Evolutionary conservation across 2,113 vertebrate species (phyloP), one percentile per base, ranked within the genome.

Genomic region (Larimichthys polyactis): DNA sequence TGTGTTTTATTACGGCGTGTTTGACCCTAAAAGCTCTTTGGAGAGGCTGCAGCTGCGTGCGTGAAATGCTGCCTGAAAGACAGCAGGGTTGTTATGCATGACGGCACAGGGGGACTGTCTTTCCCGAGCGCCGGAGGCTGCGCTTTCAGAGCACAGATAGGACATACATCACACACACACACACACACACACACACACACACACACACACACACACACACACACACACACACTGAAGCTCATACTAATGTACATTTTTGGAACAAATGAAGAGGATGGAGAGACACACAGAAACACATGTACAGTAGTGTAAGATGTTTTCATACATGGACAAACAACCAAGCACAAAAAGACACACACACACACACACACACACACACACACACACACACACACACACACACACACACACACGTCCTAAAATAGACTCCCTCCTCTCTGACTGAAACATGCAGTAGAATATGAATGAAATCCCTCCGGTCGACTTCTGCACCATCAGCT

Each of bases 401-500:
- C 44, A 5, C 49, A 4, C 1, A n/a, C 27, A 27, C 27, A 27
- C 27, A 27, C 27, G 2, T 59, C 44, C 17, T 76, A 20, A 86
- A 74, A 77, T 55, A 60, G 19, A 40, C n/a, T 11, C 7, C 17
- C 59, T 69, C 11, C 48, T 60, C 19, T 60, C 70, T 27, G 20
- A 0, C 69, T 74, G 27, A 70, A 69, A 66, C 58, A 20, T 60
- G 71, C 32, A 16, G 62, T 8, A 57, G 74, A 81, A 81, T 51
- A 68, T 68, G 51, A 81, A 83, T 81, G 32, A 65, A 78, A 62
- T 19, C 49, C 62, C 72, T 79, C 11, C 62, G 58, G 40, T 0
- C 51, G 46, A 48, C 32, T 3, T 6, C 78, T 58, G 73, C 69
- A 65, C 60, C 59, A 27, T 16, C 46, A 32, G 32, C 55, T 48